Conservation (phyloP, 2,113 vertebrate species). For the Bostrychus sinensis region DNA sequence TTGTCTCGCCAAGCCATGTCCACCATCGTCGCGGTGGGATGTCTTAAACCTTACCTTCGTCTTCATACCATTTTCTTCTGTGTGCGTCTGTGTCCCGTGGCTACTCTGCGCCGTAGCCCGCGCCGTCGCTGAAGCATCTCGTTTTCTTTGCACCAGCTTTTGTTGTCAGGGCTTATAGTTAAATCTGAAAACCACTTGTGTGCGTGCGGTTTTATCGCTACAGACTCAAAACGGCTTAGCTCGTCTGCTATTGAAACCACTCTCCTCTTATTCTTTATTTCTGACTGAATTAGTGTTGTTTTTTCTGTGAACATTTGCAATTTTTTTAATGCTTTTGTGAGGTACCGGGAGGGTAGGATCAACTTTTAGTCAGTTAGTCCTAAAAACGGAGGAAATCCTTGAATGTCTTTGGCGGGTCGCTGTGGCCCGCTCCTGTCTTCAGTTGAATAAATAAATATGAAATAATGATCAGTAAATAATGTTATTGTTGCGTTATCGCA, state of each 20-base stretch:
- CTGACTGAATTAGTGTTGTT: constrained; percentile 68
- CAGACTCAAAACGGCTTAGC: constrained; percentile 56
- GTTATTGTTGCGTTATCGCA: constrained; percentile 84
- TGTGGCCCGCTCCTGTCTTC: constrained; percentile 63
- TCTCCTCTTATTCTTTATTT: constrained; percentile 68
- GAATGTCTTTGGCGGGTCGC: constrained; percentile 71
- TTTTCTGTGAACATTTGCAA: constrained; percentile 68
- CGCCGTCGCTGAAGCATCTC: constrained; percentile 29
- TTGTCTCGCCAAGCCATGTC: constrained; percentile 79
- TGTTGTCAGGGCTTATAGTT: constrained; percentile 50
- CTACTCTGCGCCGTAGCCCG: constrained; percentile 40
- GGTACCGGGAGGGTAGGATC: constrained; percentile 47
- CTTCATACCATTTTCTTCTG: constrained; percentile 45
- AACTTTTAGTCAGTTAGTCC: constrained; percentile 62
- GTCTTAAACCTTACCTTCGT: constrained; percentile 75
- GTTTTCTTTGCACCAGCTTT: constrained; percentile 69
- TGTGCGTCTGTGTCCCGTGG: constrained; percentile 41
- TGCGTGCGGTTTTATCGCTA: constrained; percentile 55
- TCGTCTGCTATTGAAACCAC: constrained; percentile 62
- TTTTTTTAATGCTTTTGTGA: constrained; percentile 46
- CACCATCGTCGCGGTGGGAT: constrained; percentile 61
- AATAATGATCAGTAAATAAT: constrained; percentile 79
- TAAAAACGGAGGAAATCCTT: constrained; percentile 70
- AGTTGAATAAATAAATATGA: constrained; percentile 72
- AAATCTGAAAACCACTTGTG: constrained; percentile 45